Evolutionary conservation across 2,113 vertebrate species (phyloP), one percentile per base, ranked within the genome.

Genomic region (Epinephelus cyanopodus): DNA sequence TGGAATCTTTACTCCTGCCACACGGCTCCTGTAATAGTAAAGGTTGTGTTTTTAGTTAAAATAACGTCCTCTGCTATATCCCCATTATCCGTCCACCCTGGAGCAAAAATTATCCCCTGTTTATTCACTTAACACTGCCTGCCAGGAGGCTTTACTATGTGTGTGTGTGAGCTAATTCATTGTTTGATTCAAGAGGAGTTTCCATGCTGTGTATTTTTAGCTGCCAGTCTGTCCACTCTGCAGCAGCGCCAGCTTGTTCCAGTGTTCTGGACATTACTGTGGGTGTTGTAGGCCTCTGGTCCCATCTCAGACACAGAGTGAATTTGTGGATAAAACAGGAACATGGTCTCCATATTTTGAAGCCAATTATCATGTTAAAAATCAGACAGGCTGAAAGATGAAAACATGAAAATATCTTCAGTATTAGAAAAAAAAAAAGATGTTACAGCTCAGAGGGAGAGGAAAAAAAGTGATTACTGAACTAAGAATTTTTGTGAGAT

Each of bases 21-120:
- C 83, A 73, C 5, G 4, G 21, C 81, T 86, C 71, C 84, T 66
- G 60, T 87, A 83, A 89, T 83, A 68, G 81, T 81, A 87, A 85
- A 81, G n/a, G 67, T 84, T 86, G 68, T 91, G 81, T 88, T 92
- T 93, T 91, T 56, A 81, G 76, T 89, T 90, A 56, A 84, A 90
- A 85, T 83, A 87, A 82, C 37, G 45, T 23, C 70, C 60, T 87
- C 74, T 63, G 29, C 52, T 77, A 45, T 77, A 78, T 84, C 80
- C 70, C 63, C 67, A 82, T 90, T 85, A 84, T 79, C 74, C 87
- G 37, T 87, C 87, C 77, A 87, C 77, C 65, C 25, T 56, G 64
- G 87, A 88, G 77, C 61, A 88, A 74, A 88, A 82, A 84, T 79
- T 50, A 81, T 70, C 50, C 58, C 79, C 79, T 86, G 82, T 83